Conservation (phyloP, 2,888 invertebrate species). For the Lithophane leautieri region DNA sequence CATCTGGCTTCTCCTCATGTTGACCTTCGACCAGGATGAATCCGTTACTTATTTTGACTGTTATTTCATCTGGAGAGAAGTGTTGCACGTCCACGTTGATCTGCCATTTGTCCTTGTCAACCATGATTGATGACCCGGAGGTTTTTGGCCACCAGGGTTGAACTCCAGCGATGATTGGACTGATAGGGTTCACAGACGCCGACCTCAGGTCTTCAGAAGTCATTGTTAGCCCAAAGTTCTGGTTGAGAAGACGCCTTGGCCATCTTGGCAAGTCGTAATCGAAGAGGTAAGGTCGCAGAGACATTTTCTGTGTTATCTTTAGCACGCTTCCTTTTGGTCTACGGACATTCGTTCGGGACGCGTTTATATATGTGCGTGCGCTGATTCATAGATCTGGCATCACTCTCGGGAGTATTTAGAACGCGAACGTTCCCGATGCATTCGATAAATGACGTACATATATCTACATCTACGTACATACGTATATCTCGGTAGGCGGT, state of each 20-base stretch:
- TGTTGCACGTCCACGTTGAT: constrained; percentile 94
- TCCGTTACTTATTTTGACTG: constrained; percentile 93
- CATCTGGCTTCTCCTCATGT: constrained; percentile 94
- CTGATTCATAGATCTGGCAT: constrained; percentile 63
- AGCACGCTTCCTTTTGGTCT: constrained; percentile 65
- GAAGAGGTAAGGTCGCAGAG: constrained; percentile 80
- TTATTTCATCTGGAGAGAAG: constrained; percentile 94
- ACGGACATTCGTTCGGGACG: constrained; percentile 42
- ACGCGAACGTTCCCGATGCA: constrained; percentile 73
- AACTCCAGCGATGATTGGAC: constrained; percentile 74
- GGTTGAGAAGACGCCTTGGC: constrained; percentile 83
- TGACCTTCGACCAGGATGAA: constrained; percentile 93
- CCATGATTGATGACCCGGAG: constrained; percentile 87
- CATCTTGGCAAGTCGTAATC: constrained; percentile 82
- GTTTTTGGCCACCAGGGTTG: constrained; percentile 84
- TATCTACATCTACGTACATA: too few species aligned
- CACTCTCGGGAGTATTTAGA: constrained; percentile 62
- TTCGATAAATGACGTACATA: constrained; percentile 40
- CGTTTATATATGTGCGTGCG: constrained; percentile 57
- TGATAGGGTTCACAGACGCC: constrained; percentile 75
- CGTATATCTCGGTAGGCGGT: not conserved
- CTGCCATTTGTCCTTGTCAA: constrained; percentile 91
- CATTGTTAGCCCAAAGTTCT: constrained; percentile 84
- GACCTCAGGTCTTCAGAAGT: constrained; percentile 82
- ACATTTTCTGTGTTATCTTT: constrained; percentile 74